Evolutionary conservation across 2,797 vertebrate genomes (phyloP), one percentile per base, ranked within the genome.

Genomic region (Tenualosa thibaudeaui): DNA sequence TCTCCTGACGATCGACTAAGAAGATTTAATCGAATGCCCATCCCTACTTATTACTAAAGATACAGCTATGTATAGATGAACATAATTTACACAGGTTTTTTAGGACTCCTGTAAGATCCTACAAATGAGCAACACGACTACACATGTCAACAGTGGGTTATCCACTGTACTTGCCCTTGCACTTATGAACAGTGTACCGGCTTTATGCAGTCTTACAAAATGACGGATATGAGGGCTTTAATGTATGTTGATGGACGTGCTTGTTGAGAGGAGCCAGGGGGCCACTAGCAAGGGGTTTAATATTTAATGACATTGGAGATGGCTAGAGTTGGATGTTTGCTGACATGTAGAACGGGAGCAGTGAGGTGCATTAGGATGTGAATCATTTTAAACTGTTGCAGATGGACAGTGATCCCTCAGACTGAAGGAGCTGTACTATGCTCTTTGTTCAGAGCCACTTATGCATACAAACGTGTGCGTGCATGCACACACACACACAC

Each of bases 251-350:
- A 62, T 84, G 62, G 75, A 46, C 49, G 81, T 85, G 10, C 43
- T 37, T 7, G 71, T 65, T 71, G 81, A 86, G 60, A 26, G 82
- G 49, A 50, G 68, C 71, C 75, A 68, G 81, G 81, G 81, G 75
- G 81, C 87, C 58, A 83, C 88, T 90, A 88, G 81, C 37, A 1
- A 50, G 40, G n/a, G 78, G 82, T 50, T 88, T 24, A 87, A 88
- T 89, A 85, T 88, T 89, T 90, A 19, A 88, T 86, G 81, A 31
- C 68, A 54, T 31, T 58, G 37, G 81, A 82, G 37, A 65, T 12
- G 26, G 24, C 26, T 65, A 31, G 26, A 10, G 1, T 22, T 60
- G 1, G 58, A 22, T 8, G 5, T 4, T 8, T 60, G 58, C 58
- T 60, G 58, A 60, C 58, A 8, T n/a, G 58, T 22, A 60, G 58